Evolutionary conservation across 2,797 vertebrate genomes (phyloP), one percentile per base, ranked within the genome.

Genomic region (Hypotaenidia philippensis): DNA sequence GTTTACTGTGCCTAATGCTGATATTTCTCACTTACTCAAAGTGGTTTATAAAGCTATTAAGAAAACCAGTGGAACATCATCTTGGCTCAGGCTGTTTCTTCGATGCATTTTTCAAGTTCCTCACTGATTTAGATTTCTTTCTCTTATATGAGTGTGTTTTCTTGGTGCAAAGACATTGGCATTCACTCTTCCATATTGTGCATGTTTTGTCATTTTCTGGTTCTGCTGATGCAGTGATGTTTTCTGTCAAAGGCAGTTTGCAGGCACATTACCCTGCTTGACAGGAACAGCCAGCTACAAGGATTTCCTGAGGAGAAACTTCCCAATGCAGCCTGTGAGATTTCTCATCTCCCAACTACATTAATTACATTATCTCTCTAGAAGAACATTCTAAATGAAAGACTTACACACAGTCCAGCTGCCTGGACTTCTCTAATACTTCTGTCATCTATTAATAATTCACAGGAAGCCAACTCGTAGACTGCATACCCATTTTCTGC

Each of bases 371-470:
- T 94, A 94, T 92, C 87, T 93, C 85, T 50, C 65, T 81, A 70
- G 83, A 95, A 96, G n/a, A 95, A 96, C 90, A 52, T 95, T 89
- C 40, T 55, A 97, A 97, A 97, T 81, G 25, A 94, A 96, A 90
- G 50, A 26, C 57, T 90, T 77, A 60, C 36, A 50, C 38, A n/a
- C 20, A 68, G 88, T 91, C 69, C 87, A 89, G 75, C 80, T 89
- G 45, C 65, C 83, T 79, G 89, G 84, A 87, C 96, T 95, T 96
- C 49, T 78, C 19, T 82, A 59, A 69, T 75, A 77, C 36, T 89
- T 84, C 84, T 93, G 90, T 91, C 83, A 89, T 76, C 86, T 78
- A 83, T 95, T 93, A 95, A 94, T 95, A 96, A 96, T 83, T 94
- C 90, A 77, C 56, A 89, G 85, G 86, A 90, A 88, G 59, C 66